Percentiles rank a stretch among this genome's conserved stretches.
Evolutionary conservation across 2,888 invertebrate genomes (phyloP).

Genomic region (Acanthacorydalis orientalis): DNA sequence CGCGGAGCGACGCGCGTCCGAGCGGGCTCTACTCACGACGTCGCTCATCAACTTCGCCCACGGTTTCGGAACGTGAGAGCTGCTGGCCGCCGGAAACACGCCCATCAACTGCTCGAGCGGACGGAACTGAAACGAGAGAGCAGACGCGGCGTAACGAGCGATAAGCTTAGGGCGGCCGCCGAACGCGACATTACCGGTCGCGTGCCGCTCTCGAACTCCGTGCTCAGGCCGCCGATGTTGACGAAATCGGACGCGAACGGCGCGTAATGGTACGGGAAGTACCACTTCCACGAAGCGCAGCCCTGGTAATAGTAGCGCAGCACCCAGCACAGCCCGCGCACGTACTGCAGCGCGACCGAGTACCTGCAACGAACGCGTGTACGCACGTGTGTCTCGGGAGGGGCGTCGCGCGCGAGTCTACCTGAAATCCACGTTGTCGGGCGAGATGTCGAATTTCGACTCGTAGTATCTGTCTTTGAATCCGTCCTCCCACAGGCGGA

Average conservation of each 20-base stretch:
- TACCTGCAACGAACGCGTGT: slow-evolving; percentile 31
- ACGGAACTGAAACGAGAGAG: slow-evolving; percentile 50
- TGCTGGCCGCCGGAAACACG: slow-evolving; percentile 96
- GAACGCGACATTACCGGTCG: slow-evolving; percentile 79
- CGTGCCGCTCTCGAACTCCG: slow-evolving; percentile 76
- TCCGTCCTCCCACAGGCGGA: slow-evolving; percentile 88
- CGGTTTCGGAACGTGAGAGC: slow-evolving; percentile 79
- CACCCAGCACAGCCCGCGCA: slow-evolving; percentile 95
- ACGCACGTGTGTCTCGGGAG: background rate
- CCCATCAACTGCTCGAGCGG: slow-evolving; percentile 99
- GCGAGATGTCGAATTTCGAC: slow-evolving; percentile 72
- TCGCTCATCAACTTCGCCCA: slow-evolving; percentile 91
- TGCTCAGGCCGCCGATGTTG: slow-evolving; percentile 70
- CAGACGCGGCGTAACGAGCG: too few species aligned
- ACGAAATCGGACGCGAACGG: slow-evolving; percentile 99
- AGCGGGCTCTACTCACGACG: slow-evolving; percentile 50
- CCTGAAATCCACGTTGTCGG: slow-evolving; percentile 69
- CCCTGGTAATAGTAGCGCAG: slow-evolving; percentile 98
- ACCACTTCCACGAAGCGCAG: slow-evolving; percentile 99
- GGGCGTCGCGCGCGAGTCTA: slow-evolving; percentile 12
- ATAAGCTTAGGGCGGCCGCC: too few species aligned
- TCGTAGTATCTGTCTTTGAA: slow-evolving; percentile 97
- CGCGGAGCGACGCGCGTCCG: slow-evolving; percentile 73
- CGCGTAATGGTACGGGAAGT: slow-evolving; percentile 98
- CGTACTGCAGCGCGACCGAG: slow-evolving; percentile 86